Evolutionary conservation across 2,113 vertebrate genomes (phyloP).

Genomic region (Pedetes capensis): DNA sequence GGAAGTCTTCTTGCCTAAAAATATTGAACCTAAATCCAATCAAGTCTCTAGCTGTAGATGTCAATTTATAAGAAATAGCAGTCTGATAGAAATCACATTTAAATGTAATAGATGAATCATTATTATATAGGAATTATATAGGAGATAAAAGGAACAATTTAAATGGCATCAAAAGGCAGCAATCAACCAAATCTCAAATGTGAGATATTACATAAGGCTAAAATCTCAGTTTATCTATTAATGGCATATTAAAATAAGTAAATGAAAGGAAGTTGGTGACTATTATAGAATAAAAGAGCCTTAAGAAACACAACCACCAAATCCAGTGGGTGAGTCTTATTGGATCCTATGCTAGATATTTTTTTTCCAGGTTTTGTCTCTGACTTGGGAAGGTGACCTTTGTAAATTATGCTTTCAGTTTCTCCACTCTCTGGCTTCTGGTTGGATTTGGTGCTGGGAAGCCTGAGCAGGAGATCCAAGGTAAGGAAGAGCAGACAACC

Average conservation of each 20-base stretch:
- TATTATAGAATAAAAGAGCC: not conserved
- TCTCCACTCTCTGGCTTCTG: not conserved
- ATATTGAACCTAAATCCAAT: conserved; percentile 3
- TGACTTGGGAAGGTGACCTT: not conserved
- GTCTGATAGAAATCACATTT: not conserved
- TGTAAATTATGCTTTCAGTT: not conserved
- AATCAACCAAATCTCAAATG: conserved; percentile 9
- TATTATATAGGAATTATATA: not conserved
- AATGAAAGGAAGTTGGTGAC: not conserved
- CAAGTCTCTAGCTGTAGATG: not conserved
- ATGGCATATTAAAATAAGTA: not conserved
- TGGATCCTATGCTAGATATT: not conserved
- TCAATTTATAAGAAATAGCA: not conserved
- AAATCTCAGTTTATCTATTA: not conserved
- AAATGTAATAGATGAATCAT: not conserved
- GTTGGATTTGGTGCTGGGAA: not conserved
- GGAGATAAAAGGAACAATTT: conserved; percentile 7
- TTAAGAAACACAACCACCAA: not conserved
- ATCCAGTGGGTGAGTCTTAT: not conserved
- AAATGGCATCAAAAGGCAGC: not conserved
- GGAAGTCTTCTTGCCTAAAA: conserved; percentile 15
- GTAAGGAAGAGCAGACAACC: not conserved
- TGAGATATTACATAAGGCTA: not conserved
- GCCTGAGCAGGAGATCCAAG: not conserved
- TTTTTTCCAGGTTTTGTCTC: not conserved